These are phyloP conservation scores for Remorina albescens DNA, from an alignment of 2,797 vertebrate genomes.

Conservation along the genomic window DNA sequence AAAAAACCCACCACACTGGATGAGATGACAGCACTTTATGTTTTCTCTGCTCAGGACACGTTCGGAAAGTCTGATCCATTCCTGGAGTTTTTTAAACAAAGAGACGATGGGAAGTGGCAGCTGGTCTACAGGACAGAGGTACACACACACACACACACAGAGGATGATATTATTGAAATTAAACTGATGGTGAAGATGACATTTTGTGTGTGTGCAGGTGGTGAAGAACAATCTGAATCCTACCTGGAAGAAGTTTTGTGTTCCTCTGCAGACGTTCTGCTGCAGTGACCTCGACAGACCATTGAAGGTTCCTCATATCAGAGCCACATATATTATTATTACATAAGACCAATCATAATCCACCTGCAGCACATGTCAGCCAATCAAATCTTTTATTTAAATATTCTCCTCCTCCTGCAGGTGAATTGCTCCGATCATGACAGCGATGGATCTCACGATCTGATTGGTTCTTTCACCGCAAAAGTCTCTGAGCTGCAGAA, in stretches of 20 bases:
- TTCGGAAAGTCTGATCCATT: constrained; percentile 96
- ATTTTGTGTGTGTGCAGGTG: constrained; percentile 80
- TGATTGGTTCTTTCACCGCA: constrained; percentile 91
- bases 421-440: constrained; percentile 92
- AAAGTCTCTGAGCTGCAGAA: constrained; percentile 88
- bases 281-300: constrained; percentile 86
- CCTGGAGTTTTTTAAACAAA: constrained; percentile 91
- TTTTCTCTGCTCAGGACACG: constrained; percentile 86
- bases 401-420: constrained; percentile 76
- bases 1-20: background rate
- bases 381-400: background rate
- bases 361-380: background rate
- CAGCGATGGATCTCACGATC: constrained; percentile 92
- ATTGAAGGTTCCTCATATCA: constrained; percentile 86
- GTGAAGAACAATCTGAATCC: constrained; percentile 96
- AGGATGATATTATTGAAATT: background rate
- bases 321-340: background rate
- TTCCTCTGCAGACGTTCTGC: constrained; percentile 93
- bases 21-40: background rate
- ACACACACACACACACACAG: background rate
- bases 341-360: background rate
- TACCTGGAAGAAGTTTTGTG: constrained; percentile 89
- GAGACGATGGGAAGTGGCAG: constrained; percentile 89
- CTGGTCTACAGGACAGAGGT: constrained; percentile 94
- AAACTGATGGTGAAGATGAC: background rate